These are phyloP conservation scores for Pygmarrhopalites habei DNA, from an alignment of 1,140 invertebrate genomes.

Conservation along the genomic window DNA sequence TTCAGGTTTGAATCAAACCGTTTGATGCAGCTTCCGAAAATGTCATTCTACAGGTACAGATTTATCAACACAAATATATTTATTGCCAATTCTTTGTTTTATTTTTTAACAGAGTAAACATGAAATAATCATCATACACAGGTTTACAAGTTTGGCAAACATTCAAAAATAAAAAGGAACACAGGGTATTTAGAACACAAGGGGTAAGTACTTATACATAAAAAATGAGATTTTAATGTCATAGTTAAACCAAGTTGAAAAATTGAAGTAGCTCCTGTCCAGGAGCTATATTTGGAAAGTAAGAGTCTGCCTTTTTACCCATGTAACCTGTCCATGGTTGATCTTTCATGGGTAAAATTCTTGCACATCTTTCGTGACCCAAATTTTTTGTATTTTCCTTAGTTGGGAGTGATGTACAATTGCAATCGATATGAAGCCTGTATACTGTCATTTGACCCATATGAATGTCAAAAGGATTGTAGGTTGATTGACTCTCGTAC, in stretches of 20 bases:
- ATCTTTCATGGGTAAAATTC: slow-evolving; percentile 34
- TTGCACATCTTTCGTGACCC: slow-evolving; percentile 30
- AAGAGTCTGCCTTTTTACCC: slow-evolving; percentile 37
- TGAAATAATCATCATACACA: too few species aligned
- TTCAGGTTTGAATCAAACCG: too few species aligned
- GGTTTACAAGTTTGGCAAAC: too few species aligned
- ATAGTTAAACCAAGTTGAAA: not conserved
- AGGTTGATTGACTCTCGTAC: slow-evolving; percentile 35
- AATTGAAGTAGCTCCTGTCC: slow-evolving; percentile 1
- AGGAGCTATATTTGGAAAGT: slow-evolving; percentile 18
- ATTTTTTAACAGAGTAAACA: too few species aligned
- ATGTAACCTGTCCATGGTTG: slow-evolving; percentile 39
- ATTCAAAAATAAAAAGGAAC: too few species aligned
- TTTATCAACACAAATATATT: too few species aligned
- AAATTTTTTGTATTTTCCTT: not conserved
- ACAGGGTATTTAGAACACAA: too few species aligned
- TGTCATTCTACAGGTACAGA: too few species aligned
- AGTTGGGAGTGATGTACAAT: slow-evolving; percentile 12
- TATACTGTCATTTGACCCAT: slow-evolving; percentile 53
- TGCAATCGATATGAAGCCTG: slow-evolving; percentile 41
- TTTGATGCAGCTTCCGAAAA: too few species aligned
- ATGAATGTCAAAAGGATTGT: slow-evolving; percentile 44
- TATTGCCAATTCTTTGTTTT: too few species aligned
- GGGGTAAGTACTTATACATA: too few species aligned
- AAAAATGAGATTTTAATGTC: too few species aligned